phyloP scores from a whole-genome alignment of 2,113 vertebrate genomes.

The Azemiops feae region DNA sequence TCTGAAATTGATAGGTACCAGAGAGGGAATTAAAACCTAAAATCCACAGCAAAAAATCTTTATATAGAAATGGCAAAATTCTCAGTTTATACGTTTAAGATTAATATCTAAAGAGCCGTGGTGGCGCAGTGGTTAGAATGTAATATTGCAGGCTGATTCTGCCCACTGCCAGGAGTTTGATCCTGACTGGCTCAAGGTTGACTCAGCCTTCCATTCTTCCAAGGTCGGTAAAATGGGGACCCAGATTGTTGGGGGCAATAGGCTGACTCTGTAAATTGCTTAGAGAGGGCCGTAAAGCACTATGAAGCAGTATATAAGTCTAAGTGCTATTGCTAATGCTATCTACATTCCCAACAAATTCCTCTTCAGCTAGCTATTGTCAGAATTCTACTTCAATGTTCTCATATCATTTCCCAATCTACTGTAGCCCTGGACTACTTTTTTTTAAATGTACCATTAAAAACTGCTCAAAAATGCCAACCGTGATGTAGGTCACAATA shows the following conservation, averaged over 20 bases:
- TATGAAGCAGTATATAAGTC: background rate
- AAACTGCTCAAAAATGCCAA: background rate
- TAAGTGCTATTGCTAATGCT: background rate
- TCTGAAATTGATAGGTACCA: no score
- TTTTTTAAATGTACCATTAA: background rate
- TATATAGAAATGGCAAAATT: no score
- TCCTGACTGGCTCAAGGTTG: background rate
- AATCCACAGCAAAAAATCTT: no score
- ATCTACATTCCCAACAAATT: background rate
- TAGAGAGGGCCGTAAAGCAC: background rate
- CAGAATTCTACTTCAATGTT: background rate
- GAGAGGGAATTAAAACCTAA: no score
- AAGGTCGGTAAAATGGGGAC: background rate
- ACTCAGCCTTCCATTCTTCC: background rate
- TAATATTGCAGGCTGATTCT: background rate
- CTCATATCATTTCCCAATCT: background rate
- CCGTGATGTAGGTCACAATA: background rate
- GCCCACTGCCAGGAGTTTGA: background rate
- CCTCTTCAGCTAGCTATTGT: background rate
- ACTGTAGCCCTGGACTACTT: background rate
- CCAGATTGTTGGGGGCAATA: background rate
- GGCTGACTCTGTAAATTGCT: background rate
- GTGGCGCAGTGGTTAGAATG: background rate
- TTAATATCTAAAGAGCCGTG: background rate
- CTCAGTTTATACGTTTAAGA: no score